A percentile compares a stretch with the other conserved stretches of the same genome.
phyloP scores from a whole-genome alignment of 1,140 invertebrate genomes.

The Lycorma delicatula region DNA sequence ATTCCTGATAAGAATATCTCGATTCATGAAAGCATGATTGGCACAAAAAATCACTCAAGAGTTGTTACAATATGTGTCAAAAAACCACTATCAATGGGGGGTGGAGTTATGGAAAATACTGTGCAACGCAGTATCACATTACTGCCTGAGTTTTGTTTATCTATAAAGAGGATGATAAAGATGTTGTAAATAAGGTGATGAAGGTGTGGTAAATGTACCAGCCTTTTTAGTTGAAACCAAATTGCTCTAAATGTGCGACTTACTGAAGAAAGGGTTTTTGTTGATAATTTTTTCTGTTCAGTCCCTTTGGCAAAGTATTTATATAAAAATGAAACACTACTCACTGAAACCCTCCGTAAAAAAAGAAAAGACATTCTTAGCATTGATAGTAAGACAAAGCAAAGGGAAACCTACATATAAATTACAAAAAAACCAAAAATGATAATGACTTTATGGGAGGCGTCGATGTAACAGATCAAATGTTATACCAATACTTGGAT shows the following conservation, averaged over 20 bases:
- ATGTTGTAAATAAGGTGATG: no score
- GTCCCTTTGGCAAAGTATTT: slow-evolving; percentile 20
- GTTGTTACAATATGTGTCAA: slow-evolving; percentile 1
- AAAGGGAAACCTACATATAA: slow-evolving; percentile 7
- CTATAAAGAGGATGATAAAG: no score
- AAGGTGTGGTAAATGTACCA: background rate
- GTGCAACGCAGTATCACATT: background rate
- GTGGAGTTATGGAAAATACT: slow-evolving; percentile 4
- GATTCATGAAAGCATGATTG: background rate
- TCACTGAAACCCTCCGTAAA: slow-evolving; percentile 18
- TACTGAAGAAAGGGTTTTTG: slow-evolving; percentile 10
- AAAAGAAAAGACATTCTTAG: slow-evolving; percentile 20
- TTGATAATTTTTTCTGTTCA: slow-evolving; percentile 18
- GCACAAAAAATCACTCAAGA: background rate
- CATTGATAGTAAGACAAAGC: slow-evolving; percentile 11
- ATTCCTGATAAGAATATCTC: background rate
- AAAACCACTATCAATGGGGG: slow-evolving; percentile 5
- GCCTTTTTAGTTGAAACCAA: background rate
- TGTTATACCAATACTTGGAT: slow-evolving; percentile 27
- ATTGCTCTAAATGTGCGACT: background rate
- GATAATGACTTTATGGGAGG: slow-evolving; percentile 20
- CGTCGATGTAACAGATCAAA: slow-evolving; percentile 20
- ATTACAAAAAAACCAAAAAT: no score
- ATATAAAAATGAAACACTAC: slow-evolving; percentile 10
- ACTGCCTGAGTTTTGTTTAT: background rate